Conservation (phyloP, 2,113 vertebrate species). For the Gallinago jamesoni region DNA sequence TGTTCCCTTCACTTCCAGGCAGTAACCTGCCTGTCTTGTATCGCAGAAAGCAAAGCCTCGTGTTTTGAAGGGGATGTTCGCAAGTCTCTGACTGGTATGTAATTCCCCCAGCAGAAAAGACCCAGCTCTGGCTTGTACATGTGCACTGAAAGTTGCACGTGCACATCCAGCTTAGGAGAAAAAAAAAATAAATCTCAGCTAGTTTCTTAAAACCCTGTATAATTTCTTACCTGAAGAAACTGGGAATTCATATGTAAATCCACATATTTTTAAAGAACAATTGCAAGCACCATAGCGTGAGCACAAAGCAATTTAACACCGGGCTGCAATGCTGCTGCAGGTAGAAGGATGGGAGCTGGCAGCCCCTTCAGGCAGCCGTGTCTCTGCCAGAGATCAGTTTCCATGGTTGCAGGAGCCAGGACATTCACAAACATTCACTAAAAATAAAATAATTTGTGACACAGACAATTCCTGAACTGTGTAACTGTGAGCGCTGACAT, state of each 20-base stretch:
- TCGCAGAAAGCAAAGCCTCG: not conserved
- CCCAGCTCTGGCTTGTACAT: not conserved
- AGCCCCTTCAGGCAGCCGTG: not conserved
- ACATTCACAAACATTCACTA: not conserved
- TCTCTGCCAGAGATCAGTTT: not conserved
- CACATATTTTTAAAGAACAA: accelerated
- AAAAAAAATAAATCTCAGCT: not conserved
- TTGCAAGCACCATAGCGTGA: not conserved
- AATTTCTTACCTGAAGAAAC: not conserved
- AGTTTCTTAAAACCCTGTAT: not conserved
- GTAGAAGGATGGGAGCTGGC: not conserved
- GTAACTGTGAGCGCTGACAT: not conserved
- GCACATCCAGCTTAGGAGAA: too few species aligned
- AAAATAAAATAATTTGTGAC: constrained; percentile 8
- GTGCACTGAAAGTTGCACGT: not conserved
- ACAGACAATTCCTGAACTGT: constrained; percentile 21
- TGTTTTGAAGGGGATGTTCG: accelerated
- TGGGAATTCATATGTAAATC: accelerated
- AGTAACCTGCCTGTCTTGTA: not conserved
- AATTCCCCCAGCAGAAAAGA: not conserved
- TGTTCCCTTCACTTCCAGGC: not conserved
- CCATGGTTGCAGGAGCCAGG: constrained; percentile 49
- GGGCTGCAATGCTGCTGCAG: not conserved
- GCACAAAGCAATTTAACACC: not conserved
- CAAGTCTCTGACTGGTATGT: not conserved